Evolutionary conservation across 2,888 invertebrate genomes (phyloP).

Genomic region (Parnassius apollo): DNA sequence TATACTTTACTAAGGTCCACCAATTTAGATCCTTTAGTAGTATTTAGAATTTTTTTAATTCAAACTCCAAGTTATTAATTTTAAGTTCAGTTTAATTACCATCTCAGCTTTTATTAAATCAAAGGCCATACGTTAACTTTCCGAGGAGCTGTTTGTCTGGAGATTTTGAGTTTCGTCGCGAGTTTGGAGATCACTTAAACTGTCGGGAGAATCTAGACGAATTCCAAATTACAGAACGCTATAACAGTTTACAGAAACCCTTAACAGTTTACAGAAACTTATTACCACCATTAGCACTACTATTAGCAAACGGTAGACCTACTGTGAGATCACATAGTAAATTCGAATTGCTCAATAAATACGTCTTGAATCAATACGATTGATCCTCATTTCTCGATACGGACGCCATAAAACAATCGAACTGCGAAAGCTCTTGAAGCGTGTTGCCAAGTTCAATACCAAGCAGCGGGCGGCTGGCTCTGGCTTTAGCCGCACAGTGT

Average conservation of each 20-base stretch:
- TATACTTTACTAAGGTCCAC: no score
- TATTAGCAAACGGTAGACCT: conserved; percentile 1
- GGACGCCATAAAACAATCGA: conserved; percentile 37
- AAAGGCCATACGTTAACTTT: no score
- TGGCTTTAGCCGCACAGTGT: conserved; percentile 55
- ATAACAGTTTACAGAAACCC: neutral
- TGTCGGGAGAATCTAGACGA: no score
- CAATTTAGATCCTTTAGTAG: no score
- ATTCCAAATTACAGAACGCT: neutral
- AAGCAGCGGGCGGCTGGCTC: conserved; percentile 44
- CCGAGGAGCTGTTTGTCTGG: no score
- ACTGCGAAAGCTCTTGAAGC: conserved; percentile 63
- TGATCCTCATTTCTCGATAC: conserved; percentile 31
- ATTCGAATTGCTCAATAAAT: conserved; percentile 16
- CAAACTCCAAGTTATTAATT: no score
- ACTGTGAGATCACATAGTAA: neutral
- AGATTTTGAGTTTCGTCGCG: no score
- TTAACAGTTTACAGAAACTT: neutral
- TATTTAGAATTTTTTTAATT: no score
- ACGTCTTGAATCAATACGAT: conserved; percentile 11
- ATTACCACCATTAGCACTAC: neutral
- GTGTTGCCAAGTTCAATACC: conserved; percentile 74
- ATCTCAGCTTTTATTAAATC: no score
- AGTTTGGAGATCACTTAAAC: no score
- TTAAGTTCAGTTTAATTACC: no score